A percentile compares a stretch with the other conserved stretches of the same genome.
phyloP scores from a whole-genome alignment of 2,888 invertebrate species.

The Plemyria rubiginata region DNA sequence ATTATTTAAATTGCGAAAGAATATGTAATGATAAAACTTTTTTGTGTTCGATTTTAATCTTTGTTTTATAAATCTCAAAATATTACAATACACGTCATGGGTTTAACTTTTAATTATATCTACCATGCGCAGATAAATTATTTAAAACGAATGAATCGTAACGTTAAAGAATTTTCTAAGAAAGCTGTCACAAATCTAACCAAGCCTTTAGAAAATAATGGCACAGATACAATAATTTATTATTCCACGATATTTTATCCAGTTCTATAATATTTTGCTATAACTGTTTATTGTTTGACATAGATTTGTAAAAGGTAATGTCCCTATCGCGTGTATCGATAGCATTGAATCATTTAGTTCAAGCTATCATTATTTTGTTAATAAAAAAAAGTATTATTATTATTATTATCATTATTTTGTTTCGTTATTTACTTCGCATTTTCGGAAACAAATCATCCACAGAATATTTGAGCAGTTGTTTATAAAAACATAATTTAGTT shows the following conservation, averaged over 20 bases:
- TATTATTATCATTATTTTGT: too few relatives aligned
- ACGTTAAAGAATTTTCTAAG: background rate
- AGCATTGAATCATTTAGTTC: slow-evolving; percentile 14
- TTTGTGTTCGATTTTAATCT: too few relatives aligned
- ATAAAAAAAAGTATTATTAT: too few relatives aligned
- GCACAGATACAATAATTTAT: background rate
- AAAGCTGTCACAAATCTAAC: background rate
- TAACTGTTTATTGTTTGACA: slow-evolving; percentile 9
- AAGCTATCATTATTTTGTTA: slow-evolving; percentile 11
- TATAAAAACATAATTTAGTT: background rate
- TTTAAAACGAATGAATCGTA: background rate
- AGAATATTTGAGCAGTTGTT: slow-evolving; percentile 1
- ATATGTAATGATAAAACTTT: too few relatives aligned
- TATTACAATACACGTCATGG: background rate
- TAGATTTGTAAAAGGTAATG: slow-evolving; percentile 22
- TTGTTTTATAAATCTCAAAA: background rate
- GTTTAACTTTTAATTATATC: too few relatives aligned
- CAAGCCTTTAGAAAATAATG: background rate
- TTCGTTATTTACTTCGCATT: slow-evolving; percentile 16
- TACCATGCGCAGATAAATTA: background rate
- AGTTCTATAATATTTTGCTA: background rate
- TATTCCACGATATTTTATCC: background rate
- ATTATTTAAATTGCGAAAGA: too few relatives aligned
- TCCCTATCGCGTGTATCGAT: slow-evolving; percentile 23
- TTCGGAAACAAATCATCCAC: slow-evolving; percentile 6